Evolutionary conservation across 2,888 invertebrate genomes (phyloP), one percentile per base, ranked within the genome.

Genomic region (Zhengitettix transpicula): DNA sequence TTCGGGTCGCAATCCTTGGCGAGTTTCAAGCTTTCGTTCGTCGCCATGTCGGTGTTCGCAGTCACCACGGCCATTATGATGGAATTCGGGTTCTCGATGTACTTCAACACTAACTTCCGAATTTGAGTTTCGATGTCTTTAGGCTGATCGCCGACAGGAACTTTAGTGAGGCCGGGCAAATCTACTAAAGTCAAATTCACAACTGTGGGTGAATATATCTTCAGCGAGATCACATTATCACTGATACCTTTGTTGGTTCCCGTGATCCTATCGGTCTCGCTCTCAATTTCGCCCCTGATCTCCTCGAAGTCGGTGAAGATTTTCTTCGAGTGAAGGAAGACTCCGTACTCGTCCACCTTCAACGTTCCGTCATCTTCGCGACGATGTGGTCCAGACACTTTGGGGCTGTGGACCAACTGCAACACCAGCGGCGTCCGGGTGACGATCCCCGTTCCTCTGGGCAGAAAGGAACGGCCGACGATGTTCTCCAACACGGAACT

Each of bases 41-140:
- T 99, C 3, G 99, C 97, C 87, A 99, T 95, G 73, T 99, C 99
- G 1, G 96, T 96, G 72, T 98, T 99, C 15, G 98, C 99, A 7
- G 98, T 89, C 0, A 96, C 93, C 44, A 99, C 95, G 10, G 98
- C 96, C n/a, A n/a, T n/a, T n/a, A n/a, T n/a, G n/a, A n/a, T n/a
- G n/a, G n/a, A n/a, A n/a, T n/a, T n/a, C n/a, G 97, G 97, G 75
- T 98, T 99, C 62, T 86, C 81, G 67, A 96, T 95, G 71, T 94
- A 91, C 66, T 89, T 87, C 54, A 90, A 71, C 41, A 98, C 87
- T 68, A 99, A 79, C 62, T 91, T 86, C 63, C 85, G 82, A 65
- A 99, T 96, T 78, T 97, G 96, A 58, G 78, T 76, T 73, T 99
- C 99, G 67, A 99, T 99, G 73, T 99, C 97, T 68, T 89, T 87